Base-by-base conservation (phyloP, 2,888 invertebrate genomes). In the Apodemia zela region DNA sequence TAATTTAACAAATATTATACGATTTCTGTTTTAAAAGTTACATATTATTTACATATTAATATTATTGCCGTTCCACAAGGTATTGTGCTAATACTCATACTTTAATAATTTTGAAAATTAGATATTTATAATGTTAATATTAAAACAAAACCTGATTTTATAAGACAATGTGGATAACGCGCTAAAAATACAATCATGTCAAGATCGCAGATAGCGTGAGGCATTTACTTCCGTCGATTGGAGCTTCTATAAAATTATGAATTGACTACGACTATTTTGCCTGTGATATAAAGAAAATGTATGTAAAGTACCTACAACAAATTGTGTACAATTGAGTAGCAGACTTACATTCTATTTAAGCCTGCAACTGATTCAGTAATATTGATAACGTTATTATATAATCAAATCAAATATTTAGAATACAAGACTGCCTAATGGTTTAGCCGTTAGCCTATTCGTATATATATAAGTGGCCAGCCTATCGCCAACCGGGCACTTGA, bases 51-150 rank as follows among this genome's bases (percentile, higher is more conserved):
- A n/a, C n/a, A n/a, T n/a, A n/a, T n/a, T n/a, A 33, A 33, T 7
- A 38, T 11, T 15, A 4, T 15, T 5, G 15, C 13, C 13, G 5
- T 42, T 42, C 42, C 13, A 42, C 15, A 42, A 42, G 38, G 42
- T 42, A 15, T 15, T 42, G 5, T 42, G 42, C 42, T 42, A 5
- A 42, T 15, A 5, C 13, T 15, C 1, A 42, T 42, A 42, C 15
- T 42, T 42, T 15, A 42, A 42, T 42, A 15, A 42, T 15, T 42
- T 42, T 15, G 1, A 62, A 18, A 29, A 45, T 6, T 15, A 58
- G 10, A 62, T 62, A 15, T 47, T 58, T 57, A 47, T 58, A 21
- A 33, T 62, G 49, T 21, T 18, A 8, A 51, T 18, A 5, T 54
- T 54, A 4, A 21, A 25, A 1, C 10, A 54, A 18, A 54, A 25